These are phyloP conservation scores for Desmodus rotundus DNA, from an alignment of 2,113 vertebrate genomes.

Conservation along the genomic window DNA sequence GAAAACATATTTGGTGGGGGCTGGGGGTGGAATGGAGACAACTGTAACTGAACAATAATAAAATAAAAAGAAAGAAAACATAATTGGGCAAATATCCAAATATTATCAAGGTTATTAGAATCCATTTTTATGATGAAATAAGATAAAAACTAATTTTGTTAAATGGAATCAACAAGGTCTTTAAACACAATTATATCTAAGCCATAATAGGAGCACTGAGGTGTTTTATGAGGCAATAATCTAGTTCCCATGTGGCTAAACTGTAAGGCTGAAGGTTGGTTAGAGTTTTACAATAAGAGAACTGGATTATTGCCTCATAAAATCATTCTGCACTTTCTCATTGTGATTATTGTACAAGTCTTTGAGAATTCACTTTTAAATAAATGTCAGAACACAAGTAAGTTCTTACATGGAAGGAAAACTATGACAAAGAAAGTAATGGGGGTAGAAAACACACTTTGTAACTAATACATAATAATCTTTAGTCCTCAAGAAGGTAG, in stretches of 20 bases:
- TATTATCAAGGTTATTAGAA: slow-evolving; percentile 68
- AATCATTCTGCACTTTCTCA: slow-evolving; percentile 56
- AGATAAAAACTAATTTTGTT: slow-evolving; percentile 74
- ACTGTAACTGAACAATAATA: too few species aligned
- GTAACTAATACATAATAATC: background rate
- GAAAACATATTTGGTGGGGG: slow-evolving; percentile 33
- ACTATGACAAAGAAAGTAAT: background rate
- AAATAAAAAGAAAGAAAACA: background rate
- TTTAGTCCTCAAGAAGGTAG: background rate
- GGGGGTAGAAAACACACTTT: background rate
- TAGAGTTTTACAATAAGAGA: slow-evolving; percentile 64
- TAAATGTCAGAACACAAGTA: slow-evolving; percentile 48
- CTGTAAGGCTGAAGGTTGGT: slow-evolving; percentile 59
- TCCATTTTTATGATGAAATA: slow-evolving; percentile 64
- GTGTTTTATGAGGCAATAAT: slow-evolving; percentile 74
- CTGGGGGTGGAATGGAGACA: too few species aligned
- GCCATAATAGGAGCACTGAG: slow-evolving; percentile 52
- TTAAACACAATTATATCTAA: slow-evolving; percentile 77
- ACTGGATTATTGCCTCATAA: slow-evolving; percentile 67
- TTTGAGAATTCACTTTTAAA: slow-evolving; percentile 67
- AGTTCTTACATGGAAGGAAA: background rate
- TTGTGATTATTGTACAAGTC: slow-evolving; percentile 43
- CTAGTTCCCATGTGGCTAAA: slow-evolving; percentile 68
- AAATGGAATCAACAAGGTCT: slow-evolving; percentile 72
- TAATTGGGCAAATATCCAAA: slow-evolving; percentile 60